Percentiles rank a stretch among this genome's conserved stretches.
These are phyloP conservation scores for Zaprionus obscuricornis DNA, from an alignment of 2,888 invertebrate genomes.

Conservation along the genomic window DNA sequence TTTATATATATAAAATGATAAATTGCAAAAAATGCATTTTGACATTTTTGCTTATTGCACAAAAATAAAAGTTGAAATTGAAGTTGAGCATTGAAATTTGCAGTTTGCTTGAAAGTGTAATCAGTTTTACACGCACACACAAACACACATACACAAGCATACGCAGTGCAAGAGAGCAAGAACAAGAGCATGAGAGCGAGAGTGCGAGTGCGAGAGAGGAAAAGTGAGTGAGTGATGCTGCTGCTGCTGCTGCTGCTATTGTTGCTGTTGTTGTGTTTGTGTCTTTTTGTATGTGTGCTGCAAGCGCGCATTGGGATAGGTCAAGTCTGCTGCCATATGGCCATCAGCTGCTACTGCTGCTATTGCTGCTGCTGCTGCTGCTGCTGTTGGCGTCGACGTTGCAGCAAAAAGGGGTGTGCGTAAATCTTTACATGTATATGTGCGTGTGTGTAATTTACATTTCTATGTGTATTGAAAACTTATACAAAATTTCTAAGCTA, in stretches of 20 bases:
- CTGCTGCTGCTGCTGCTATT: no score
- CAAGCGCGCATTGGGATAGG: slow-evolving; percentile 65
- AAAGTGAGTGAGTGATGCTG: slow-evolving; percentile 11
- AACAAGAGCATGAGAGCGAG: slow-evolving; percentile 8
- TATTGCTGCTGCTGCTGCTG: slow-evolving; percentile 31
- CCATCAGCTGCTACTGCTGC: slow-evolving; percentile 37
- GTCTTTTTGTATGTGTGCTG: slow-evolving; percentile 29
- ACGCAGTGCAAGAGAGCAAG: background rate
- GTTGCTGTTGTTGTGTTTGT: slow-evolving; percentile 6
- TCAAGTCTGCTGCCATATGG: slow-evolving; percentile 72
- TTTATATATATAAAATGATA: slow-evolving; percentile 51
- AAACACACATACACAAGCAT: slow-evolving; percentile 3
- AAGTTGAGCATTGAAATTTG: slow-evolving; percentile 39
- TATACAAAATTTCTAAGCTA: no score
- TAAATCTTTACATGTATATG: no score
- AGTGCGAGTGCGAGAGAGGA: slow-evolving; percentile 8
- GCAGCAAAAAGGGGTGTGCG: slow-evolving; percentile 42
- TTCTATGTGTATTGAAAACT: no score
- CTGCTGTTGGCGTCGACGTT: slow-evolving; percentile 6
- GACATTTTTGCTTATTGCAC: slow-evolving; percentile 51
- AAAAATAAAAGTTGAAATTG: slow-evolving; percentile 43
- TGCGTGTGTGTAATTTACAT: no score
- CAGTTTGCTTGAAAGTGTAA: slow-evolving; percentile 43
- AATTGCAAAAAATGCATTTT: slow-evolving; percentile 56
- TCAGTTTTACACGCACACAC: slow-evolving; percentile 29